Conservation (phyloP, 2,113 vertebrate genomes). For the Carlito syrichta region DNA sequence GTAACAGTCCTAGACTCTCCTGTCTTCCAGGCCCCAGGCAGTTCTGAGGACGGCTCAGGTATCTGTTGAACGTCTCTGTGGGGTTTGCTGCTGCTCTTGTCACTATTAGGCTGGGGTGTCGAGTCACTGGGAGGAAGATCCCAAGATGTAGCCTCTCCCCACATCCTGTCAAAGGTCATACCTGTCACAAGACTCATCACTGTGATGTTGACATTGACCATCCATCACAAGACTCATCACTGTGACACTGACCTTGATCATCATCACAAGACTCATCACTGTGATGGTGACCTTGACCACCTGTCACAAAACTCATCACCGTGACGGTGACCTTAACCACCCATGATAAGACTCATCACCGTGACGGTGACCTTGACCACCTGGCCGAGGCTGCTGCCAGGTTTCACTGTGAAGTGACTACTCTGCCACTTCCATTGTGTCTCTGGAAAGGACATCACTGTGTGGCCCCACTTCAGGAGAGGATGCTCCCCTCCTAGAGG, state of each 20-base stretch:
- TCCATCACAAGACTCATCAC: no score
- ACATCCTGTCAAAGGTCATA: background rate
- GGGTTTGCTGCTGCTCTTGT: background rate
- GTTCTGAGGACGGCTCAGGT: background rate
- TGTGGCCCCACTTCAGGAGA: no score
- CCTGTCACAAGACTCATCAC: fast-evolving
- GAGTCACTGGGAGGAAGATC: background rate
- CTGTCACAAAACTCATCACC: no score
- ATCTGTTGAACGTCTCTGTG: background rate
- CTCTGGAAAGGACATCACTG: no score
- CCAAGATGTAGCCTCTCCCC: background rate
- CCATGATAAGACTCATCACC: background rate
- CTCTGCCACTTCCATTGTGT: no score
- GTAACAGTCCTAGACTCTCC: background rate
- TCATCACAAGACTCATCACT: no score
- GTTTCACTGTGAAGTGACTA: no score
- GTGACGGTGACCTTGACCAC: background rate
- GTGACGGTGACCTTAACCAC: background rate
- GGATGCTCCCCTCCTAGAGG: no score
- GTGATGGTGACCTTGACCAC: no score
- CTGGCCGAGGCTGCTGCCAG: background rate
- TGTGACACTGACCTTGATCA: no score
- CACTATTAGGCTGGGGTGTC: background rate
- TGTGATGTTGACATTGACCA: no score
- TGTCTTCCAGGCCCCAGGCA: background rate